These are phyloP conservation scores for Aegithalos caudatus DNA, from an alignment of 2,113 vertebrate species.

Conservation along the genomic window DNA sequence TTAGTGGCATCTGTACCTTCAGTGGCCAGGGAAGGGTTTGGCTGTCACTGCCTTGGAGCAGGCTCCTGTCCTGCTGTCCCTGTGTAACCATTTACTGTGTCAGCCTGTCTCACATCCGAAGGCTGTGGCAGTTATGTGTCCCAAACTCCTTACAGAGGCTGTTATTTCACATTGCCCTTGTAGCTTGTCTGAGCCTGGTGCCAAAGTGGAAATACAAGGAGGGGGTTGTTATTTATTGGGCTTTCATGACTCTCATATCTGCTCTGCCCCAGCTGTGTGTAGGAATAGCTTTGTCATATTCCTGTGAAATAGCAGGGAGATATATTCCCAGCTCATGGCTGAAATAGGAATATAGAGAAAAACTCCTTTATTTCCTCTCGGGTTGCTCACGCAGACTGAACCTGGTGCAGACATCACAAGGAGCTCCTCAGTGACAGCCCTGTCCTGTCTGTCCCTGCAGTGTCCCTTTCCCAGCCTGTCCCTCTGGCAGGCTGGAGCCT, in stretches of 20 bases:
- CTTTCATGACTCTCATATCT: not conserved
- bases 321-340: not conserved
- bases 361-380: not conserved
- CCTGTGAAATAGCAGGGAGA: not conserved
- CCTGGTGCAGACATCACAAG: not conserved
- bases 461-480: not conserved
- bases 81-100: not conserved
- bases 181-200: not conserved
- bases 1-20: not conserved
- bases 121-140: not conserved
- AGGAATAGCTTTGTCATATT: not conserved
- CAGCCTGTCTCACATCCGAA: not conserved
- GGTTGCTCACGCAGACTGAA: not conserved
- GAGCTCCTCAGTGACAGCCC: not conserved
- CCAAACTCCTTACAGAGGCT: not conserved
- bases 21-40: not conserved
- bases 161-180: not conserved
- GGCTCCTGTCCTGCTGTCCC: not conserved
- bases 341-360: not conserved
- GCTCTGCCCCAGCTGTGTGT: not conserved
- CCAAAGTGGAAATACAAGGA: not conserved
- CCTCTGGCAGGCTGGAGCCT: conserved; percentile 15
- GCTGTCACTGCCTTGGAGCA: not conserved
- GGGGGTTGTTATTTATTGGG: not conserved
- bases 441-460: not conserved